Base-by-base conservation (phyloP, 2,888 invertebrate species). In the Pasiphila rectangulata region DNA sequence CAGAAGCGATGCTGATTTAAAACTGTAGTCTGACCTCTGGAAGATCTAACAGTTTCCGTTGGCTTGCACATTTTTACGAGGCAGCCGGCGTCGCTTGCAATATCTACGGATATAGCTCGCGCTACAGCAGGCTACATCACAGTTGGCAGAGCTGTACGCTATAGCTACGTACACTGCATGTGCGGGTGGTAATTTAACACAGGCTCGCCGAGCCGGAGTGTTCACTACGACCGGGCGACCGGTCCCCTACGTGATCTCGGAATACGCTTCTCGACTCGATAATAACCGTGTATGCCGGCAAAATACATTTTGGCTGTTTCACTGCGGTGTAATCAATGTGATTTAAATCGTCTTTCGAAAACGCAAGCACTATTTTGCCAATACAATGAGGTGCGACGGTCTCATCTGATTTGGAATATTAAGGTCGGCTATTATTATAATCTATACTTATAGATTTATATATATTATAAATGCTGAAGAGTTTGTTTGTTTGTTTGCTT, bases 1-100 rank as follows among this genome's bases (percentile, higher is more conserved):
- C 16, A 12, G 37, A 44, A 44, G 20, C 30, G 16, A 19, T 25
- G 54, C 54, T 47, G 56, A 51, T 43, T 55, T 46, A 48, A 36
- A 50, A 56, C 50, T 52, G 54, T 45, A 52, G 37, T 46, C 32
- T 42, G 40, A 35, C 41, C 23, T 45, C 25, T 51, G 47, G 51
- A 40, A 52, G 54, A 57, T 53, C 56, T 54, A 47, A 59, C 65
- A 61, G 57, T 65, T 78, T 79, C 79, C 78, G 75, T 81, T 76
- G 75, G 72, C 69, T 75, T 80, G 79, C 79, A 82, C 81, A 81
- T 80, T 82, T 78, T 79, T 79, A 77, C 72, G 75, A 76, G 63
- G 48, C 56, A 48, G 57, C 55, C 57, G 54, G 55, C 63, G 57
- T 52, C 56, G 59, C 57, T 54, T 50, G 32, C 17, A 9, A 47